Conservation (phyloP, 2,797 vertebrate species). For the Eulemur albifrons region DNA sequence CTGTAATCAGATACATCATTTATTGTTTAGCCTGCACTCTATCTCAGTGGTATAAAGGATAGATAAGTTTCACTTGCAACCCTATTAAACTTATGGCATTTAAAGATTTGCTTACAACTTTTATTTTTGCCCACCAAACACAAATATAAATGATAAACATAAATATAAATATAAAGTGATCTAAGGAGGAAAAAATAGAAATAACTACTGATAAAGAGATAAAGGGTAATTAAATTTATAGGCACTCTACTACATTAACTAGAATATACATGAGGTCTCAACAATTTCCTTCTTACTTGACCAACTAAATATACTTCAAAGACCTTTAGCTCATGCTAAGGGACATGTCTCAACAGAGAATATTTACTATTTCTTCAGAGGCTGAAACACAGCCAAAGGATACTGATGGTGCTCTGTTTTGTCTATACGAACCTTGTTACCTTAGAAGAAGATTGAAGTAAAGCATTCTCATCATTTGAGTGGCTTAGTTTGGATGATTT, state of each 20-base stretch:
- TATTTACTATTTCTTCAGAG: background rate
- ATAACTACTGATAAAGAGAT: background rate
- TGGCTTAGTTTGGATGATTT: background rate
- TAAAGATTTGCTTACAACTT: background rate
- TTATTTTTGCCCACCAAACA: background rate
- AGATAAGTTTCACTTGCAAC: background rate
- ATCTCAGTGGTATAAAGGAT: background rate
- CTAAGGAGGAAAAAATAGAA: background rate
- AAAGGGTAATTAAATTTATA: background rate
- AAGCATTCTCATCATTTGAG: background rate
- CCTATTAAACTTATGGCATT: background rate
- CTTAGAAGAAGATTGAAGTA: background rate
- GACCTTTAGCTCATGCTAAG: background rate
- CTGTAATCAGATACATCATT: background rate
- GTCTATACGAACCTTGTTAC: background rate
- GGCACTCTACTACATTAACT: background rate
- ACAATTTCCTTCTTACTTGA: background rate
- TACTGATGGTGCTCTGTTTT: background rate
- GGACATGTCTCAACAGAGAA: background rate
- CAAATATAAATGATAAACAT: background rate
- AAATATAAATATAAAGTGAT: background rate
- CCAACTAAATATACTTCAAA: background rate
- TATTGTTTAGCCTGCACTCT: background rate
- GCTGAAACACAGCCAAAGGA: background rate
- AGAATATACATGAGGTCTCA: background rate